Conservation (phyloP, 2,797 vertebrate genomes). For the Megaceryle alcyon region DNA sequence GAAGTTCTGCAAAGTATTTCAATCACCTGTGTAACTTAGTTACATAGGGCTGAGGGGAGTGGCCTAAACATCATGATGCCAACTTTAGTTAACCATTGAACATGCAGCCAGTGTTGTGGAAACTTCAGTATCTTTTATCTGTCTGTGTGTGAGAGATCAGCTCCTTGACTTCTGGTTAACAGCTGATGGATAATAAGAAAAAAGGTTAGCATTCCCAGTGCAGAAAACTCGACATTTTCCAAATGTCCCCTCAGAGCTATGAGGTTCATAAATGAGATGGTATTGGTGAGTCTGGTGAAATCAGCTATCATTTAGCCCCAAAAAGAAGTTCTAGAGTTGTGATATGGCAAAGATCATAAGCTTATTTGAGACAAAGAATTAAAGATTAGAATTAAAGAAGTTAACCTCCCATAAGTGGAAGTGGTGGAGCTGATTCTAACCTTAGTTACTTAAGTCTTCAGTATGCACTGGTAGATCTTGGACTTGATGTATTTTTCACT, state of each 20-base stretch:
- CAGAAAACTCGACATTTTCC: neutral
- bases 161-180: neutral
- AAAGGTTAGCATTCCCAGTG: neutral
- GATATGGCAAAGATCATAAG: neutral
- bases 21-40: neutral
- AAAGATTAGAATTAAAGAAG: neutral
- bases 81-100: neutral
- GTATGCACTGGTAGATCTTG: neutral
- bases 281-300: neutral
- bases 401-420: neutral
- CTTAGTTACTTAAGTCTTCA: neutral
- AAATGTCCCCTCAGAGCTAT: neutral
- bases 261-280: neutral
- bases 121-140: neutral
- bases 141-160: neutral
- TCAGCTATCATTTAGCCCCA: neutral
- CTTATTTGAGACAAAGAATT: neutral
- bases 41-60: neutral
- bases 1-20: neutral
- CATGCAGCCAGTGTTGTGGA: neutral
- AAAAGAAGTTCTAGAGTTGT: neutral
- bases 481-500: neutral
- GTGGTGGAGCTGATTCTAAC: neutral
- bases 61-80: neutral
- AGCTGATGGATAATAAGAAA: neutral